Conservation (phyloP, 2,888 invertebrate species). For the Lepeophtheirus nordmannii region DNA sequence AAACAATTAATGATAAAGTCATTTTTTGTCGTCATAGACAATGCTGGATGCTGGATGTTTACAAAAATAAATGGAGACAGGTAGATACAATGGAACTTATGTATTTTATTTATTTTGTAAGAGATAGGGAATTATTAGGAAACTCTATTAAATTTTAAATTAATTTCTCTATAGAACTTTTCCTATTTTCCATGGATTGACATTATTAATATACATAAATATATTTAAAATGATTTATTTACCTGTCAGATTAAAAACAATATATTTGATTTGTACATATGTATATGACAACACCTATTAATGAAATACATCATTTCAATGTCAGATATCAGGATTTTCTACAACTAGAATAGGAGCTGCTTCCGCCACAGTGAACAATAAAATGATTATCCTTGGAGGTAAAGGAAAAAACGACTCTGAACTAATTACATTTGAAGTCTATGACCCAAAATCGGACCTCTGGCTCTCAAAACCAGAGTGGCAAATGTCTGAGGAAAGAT, state of each 20-base stretch:
- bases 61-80: conserved; percentile 18
- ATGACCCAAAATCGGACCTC: neutral
- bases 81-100: neutral
- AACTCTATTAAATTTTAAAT: no score
- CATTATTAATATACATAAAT: neutral
- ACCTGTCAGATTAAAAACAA: no score
- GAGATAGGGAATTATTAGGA: no score
- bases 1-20: conserved; percentile 5
- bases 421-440: conserved; percentile 15
- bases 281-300: no score
- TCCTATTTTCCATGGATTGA: no score
- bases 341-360: conserved; percentile 13
- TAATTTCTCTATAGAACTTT: no score
- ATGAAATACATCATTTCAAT: no score
- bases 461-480: conserved; percentile 18
- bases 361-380: conserved; percentile 9
- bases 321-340: no score
- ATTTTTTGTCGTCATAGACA: conserved; percentile 19
- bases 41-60: conserved; percentile 20
- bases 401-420: conserved; percentile 7
- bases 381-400: conserved; percentile 23
- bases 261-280: no score
- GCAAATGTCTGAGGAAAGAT: conserved; percentile 19
- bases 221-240: no score
- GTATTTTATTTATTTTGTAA: no score